These are phyloP conservation scores for Xiphophorus hellerii DNA, from an alignment of 2,113 vertebrate genomes.

Conservation along the genomic window DNA sequence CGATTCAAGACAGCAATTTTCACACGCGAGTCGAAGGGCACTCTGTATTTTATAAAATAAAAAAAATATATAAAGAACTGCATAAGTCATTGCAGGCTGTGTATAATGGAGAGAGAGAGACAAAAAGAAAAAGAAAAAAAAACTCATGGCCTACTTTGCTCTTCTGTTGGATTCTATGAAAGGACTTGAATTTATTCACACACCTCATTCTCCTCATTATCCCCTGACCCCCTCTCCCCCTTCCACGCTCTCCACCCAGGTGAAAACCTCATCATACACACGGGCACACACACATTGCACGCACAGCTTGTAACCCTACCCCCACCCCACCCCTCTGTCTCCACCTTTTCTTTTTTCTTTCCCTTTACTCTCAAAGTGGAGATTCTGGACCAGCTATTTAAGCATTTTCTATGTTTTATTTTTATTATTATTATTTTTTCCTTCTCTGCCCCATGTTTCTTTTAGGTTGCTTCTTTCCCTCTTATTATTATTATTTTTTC, in stretches of 20 bases:
- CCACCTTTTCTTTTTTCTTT: conserved; percentile 65
- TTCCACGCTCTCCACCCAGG: conserved; percentile 19
- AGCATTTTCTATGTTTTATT: conserved; percentile 78
- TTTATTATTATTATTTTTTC: conserved; percentile 22
- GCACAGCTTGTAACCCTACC: conserved; percentile 53
- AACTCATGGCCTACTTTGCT: conserved; percentile 81
- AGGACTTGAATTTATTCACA: conserved; percentile 84
- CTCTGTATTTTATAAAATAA: conserved; percentile 79
- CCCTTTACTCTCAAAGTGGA: conserved; percentile 75
- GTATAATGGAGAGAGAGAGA: conserved; percentile 35
- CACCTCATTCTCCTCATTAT: conserved; percentile 60
- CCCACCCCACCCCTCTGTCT: conserved; percentile 33
- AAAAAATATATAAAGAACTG: conserved; percentile 55
- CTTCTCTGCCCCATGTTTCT: conserved; percentile 74
- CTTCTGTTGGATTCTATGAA: conserved; percentile 87
- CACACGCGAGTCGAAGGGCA: conserved; percentile 62
- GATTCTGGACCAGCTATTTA: conserved; percentile 82
- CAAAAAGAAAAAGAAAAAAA: conserved; percentile 50
- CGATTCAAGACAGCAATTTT: conserved; percentile 60
- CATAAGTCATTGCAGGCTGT: conserved; percentile 85
- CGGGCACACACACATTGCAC: conserved; percentile 34
- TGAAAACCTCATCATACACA: conserved; percentile 49
- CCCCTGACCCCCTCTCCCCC: not conserved
- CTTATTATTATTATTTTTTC: not conserved
- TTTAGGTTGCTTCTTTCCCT: conserved; percentile 84